Evolutionary conservation across 37 sponge, comb jelly and placozoan species (phyloP).

Genomic region (Spongilla lacustris): DNA sequence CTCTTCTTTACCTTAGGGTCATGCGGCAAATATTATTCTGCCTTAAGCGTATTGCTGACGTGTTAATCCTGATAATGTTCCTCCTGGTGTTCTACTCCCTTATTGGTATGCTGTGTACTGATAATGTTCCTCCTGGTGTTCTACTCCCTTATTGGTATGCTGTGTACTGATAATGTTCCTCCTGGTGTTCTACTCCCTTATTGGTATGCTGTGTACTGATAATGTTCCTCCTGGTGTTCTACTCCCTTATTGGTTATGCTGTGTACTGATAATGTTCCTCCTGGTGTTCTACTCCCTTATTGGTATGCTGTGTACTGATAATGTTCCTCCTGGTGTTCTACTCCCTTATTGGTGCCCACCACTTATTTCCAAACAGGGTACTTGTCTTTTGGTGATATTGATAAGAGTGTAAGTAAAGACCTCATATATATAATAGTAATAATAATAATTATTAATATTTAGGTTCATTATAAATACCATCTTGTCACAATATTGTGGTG

Average conservation of each 20-base stretch:
- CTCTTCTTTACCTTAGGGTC: slow-evolving; percentile 58
- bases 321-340: slow-evolving; percentile 62
- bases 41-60: slow-evolving; percentile 71
- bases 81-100: slow-evolving; percentile 66
- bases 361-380: slow-evolving; percentile 36
- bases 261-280: slow-evolving; percentile 59
- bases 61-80: slow-evolving; percentile 68
- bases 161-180: slow-evolving; percentile 62
- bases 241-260: too few species aligned
- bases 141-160: too few species aligned
- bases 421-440: too few species aligned
- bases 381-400: slow-evolving; percentile 35
- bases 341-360: too few species aligned
- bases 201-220: too few species aligned
- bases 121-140: slow-evolving; percentile 58
- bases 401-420: slow-evolving; percentile 44
- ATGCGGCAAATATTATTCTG: slow-evolving; percentile 73
- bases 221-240: slow-evolving; percentile 58
- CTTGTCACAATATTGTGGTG: too few species aligned
- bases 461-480: too few species aligned
- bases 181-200: slow-evolving; percentile 62
- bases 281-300: slow-evolving; percentile 66
- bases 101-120: slow-evolving; percentile 66
- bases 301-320: too few species aligned
- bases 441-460: too few species aligned